Base-by-base conservation (phyloP, 2,113 vertebrate genomes). In the Oreocharis arfaki region DNA sequence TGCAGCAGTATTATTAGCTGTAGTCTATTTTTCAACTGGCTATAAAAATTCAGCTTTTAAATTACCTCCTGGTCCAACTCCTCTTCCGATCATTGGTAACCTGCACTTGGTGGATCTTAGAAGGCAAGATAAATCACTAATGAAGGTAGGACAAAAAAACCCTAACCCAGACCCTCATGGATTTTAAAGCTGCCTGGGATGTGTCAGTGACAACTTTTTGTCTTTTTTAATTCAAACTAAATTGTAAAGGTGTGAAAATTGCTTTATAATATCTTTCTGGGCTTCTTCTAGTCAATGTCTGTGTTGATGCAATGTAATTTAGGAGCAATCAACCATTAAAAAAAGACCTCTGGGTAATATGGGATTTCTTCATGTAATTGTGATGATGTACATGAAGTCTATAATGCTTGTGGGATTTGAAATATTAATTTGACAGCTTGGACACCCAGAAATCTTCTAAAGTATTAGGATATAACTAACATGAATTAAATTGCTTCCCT, bases 51-150 rank as follows among this genome's bases (percentile, higher is more conserved):
- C 96, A 76, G 71, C 94, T 92, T 96, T 94, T 70, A 96, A 96
- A 87, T 91, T 96, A 59, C 98, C 98, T 68, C 97, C 98, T 56
- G 97, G 98, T 94, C 98, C 98, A 64, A 90, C 93, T 56, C 97
- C 97, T 91, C 95, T 98, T 84, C 97, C 97, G 71, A 83, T 98
- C 87, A 98, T 98, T 93, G 97, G 98, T 81, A 97, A 98, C 92
- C 92, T 98, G 95, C 97, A 98, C 83, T 91, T 96, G 87, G 92
- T 98, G 95, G 97, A 98, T 94, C 90, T 97, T 85, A 97, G 94
- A 92, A 96, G 97, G 91, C 97, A 97, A 91, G 97, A 98, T 96
- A 97, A 97, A 82, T 97, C 97, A 68, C 71, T 98, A 77, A 95
- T 97, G 96, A 97, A 98, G 97, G 97, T 98, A 97, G 91, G 95